A percentile compares a stretch with the other conserved stretches of the same genome.
phyloP scores from a whole-genome alignment of 2,797 vertebrate genomes.

The Chloroceryle amazona region DNA sequence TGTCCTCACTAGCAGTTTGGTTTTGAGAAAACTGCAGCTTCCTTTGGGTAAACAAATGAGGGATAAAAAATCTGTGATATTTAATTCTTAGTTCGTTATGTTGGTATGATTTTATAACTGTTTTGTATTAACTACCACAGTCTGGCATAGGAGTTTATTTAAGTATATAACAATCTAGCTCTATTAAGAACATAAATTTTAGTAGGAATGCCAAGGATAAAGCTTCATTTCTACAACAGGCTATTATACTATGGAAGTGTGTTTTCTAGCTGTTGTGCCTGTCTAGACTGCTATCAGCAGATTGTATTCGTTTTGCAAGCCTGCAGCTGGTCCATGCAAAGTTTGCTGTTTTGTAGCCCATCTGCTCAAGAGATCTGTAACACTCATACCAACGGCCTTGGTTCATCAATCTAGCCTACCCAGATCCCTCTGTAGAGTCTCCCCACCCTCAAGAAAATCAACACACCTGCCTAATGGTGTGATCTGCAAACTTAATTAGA shows the following conservation, averaged over 20 bases:
- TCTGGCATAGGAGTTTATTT: not conserved
- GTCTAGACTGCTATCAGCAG: constrained; percentile 58
- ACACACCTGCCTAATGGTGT: not conserved
- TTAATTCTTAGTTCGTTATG: not conserved
- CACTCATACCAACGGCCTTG: not conserved
- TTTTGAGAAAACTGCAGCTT: not conserved
- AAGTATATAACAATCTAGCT: not conserved
- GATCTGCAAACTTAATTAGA: not conserved
- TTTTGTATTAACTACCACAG: not conserved
- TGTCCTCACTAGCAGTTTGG: not conserved
- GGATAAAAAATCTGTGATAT: not conserved
- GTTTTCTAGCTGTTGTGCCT: constrained; percentile 46
- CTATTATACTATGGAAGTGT: constrained; percentile 48
- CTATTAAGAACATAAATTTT: constrained; percentile 7
- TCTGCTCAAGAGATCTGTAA: constrained; percentile 79
- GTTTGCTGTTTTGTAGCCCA: constrained; percentile 78
- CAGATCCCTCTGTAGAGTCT: not conserved
- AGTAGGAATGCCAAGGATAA: not conserved
- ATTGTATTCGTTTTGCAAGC: constrained; percentile 62
- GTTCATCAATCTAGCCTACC: not conserved
- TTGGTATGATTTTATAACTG: not conserved
- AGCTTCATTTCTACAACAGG: not conserved
- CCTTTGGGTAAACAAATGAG: not conserved
- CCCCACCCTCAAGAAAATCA: not conserved
- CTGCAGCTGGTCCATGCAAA: constrained; percentile 77